phyloP scores from a whole-genome alignment of 1,140 invertebrate species.

The Trichonephila clavata region DNA sequence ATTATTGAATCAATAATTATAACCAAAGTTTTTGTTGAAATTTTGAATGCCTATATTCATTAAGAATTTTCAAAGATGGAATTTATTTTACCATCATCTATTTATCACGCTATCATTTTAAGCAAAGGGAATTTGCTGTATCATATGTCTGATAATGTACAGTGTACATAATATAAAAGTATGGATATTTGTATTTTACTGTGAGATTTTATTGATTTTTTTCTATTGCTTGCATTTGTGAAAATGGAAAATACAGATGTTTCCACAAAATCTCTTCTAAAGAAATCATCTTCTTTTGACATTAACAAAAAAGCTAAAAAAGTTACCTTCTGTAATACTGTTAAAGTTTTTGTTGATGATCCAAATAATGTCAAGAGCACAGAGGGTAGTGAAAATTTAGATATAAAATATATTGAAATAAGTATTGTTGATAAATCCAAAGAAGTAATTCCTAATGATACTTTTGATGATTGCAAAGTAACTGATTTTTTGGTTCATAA shows the following conservation, averaged over 20 bases:
- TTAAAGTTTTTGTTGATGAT: slow-evolving; percentile 67
- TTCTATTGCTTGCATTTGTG: neutral
- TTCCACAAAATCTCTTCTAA: slow-evolving; percentile 55
- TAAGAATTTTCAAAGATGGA: neutral
- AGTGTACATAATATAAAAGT: neutral
- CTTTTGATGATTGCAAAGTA: slow-evolving; percentile 65
- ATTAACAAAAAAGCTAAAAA: slow-evolving; percentile 63
- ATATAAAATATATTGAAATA: slow-evolving; percentile 66
- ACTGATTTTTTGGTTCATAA: slow-evolving; percentile 74
- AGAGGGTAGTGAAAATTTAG: neutral
- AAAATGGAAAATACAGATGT: slow-evolving; percentile 40
- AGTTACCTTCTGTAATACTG: slow-evolving; percentile 62
- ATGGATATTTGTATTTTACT: neutral
- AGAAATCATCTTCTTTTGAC: slow-evolving; percentile 43
- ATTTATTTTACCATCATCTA: slow-evolving; percentile 19
- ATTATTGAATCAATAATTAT: no score
- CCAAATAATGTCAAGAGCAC: neutral
- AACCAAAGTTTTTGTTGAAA: neutral
- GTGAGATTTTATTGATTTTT: neutral
- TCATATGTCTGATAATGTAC: neutral
- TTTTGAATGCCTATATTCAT: neutral
- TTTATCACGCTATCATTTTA: slow-evolving; percentile 13
- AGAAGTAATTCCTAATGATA: slow-evolving; percentile 5
- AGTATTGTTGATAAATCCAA: slow-evolving; percentile 69
- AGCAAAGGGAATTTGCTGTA: slow-evolving; percentile 52